Conservation (phyloP, 2,888 invertebrate species). For the Dyspetes luteomarginatus region DNA sequence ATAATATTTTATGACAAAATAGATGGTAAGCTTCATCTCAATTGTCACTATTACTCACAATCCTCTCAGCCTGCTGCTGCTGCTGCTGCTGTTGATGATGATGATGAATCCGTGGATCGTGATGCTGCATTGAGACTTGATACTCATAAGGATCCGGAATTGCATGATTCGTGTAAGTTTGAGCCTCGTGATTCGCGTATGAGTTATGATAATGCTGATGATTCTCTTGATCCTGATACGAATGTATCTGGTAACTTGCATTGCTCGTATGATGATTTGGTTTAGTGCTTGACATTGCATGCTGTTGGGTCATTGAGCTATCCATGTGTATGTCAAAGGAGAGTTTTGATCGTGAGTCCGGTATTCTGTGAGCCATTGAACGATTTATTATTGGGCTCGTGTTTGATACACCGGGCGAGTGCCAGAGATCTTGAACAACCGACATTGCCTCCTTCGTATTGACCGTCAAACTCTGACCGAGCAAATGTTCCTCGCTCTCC, state of each 20-base stretch:
- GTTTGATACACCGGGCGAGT: conserved; percentile 74
- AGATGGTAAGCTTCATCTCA: not conserved
- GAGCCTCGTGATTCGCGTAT: conserved; percentile 75
- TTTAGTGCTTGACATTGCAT: conserved; percentile 75
- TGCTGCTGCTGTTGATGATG: conserved; percentile 78
- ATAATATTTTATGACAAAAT: not conserved
- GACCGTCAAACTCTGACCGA: conserved; percentile 87
- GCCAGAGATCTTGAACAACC: conserved; percentile 87
- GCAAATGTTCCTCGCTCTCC: conserved; percentile 81
- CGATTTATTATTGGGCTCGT: conserved; percentile 64
- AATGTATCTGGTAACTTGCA: conserved; percentile 73
- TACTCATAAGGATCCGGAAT: conserved; percentile 79
- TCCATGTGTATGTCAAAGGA: conserved; percentile 82
- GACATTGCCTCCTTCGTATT: conserved; percentile 89
- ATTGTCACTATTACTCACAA: conserved; percentile 67
- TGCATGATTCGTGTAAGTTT: conserved; percentile 74
- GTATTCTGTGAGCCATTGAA: conserved; percentile 73
- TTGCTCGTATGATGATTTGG: conserved; percentile 69
- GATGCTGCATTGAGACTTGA: conserved; percentile 76
- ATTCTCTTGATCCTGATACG: conserved; percentile 81
- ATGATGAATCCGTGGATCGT: conserved; percentile 64
- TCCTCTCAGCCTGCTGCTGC: conserved; percentile 66
- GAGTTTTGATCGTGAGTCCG: conserved; percentile 75
- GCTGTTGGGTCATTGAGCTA: conserved; percentile 82
- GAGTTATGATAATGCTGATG: conserved; percentile 77